Base-by-base conservation (phyloP, 2,888 invertebrate genomes). In the Hypomecis punctinalis region DNA sequence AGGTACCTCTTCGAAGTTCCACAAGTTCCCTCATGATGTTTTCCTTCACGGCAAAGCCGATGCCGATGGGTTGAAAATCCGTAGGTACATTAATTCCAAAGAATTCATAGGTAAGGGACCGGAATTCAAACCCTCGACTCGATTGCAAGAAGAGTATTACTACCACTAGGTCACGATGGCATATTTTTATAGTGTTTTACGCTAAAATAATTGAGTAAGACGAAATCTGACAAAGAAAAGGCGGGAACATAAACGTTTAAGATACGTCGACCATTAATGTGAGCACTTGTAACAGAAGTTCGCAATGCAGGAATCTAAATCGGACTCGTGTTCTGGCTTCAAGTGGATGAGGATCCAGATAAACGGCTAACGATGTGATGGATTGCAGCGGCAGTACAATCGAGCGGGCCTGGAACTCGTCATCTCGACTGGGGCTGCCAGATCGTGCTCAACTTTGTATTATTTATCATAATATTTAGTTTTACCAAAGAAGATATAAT, bases 391-490 rank as follows among this genome's bases (percentile, higher is more conserved):
- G 76, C 78, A 80, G 84, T 86, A 63, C 63, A 62, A 63, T 9
- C 62, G 51, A 54, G 43, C 63, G 66, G 67, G 72, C 77, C 88
- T 89, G 89, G 77, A 66, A 77, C 82, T 77, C 84, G 79, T 90
- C 89, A 88, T 79, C 81, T 85, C 80, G 78, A 58, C 8, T 37
- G 51, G 40, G 52, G 53, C 48, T 66, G 65, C 65, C 61, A 66
- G 47, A 47, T 37, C 36, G 13, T 8, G 11, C 40, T 23, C 23
- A 43, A 37, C 46, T 54, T 13, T 6, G 3, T 36, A 5, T 10
- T 6, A 13, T 39, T 10, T 52, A 6, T 33, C 10, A 35, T n/a
- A 7, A 0, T 11, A 9, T 33, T 5, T 33, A 47, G 2, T 5
- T 11, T 3, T 40, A 40, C 6, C 8, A n/a, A n/a, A n/a, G n/a